A percentile compares a stretch with the other conserved stretches of the same genome.
These are phyloP conservation scores for Standfussiana lucernea DNA, from an alignment of 2,888 invertebrate genomes.

Conservation along the genomic window DNA sequence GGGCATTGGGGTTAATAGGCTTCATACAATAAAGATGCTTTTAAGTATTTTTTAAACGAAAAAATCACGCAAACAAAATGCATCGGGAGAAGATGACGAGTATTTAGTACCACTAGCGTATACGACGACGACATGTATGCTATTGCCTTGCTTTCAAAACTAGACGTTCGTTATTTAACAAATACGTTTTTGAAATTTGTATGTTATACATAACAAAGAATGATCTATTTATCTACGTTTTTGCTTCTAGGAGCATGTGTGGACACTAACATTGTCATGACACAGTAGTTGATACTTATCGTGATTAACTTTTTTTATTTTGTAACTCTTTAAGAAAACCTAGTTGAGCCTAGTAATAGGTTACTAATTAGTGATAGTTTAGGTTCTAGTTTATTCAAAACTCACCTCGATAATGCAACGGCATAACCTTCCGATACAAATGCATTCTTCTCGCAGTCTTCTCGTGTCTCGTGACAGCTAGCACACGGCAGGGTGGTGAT, in stretches of 20 bases:
- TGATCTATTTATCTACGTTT: too few species aligned
- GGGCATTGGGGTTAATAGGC: constrained; percentile 11
- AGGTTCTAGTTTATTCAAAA: constrained; percentile 9
- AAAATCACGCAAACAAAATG: too few species aligned
- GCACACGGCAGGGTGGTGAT: constrained; percentile 55
- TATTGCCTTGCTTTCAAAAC: background rate
- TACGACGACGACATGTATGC: too few species aligned
- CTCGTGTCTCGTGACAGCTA: constrained; percentile 69
- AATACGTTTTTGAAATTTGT: too few species aligned
- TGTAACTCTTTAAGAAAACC: background rate
- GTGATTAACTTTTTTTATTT: background rate
- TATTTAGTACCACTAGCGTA: background rate
- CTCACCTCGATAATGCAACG: constrained; percentile 71
- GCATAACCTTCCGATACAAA: constrained; percentile 71
- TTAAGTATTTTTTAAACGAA: background rate
- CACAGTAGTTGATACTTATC: background rate
- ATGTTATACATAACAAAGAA: too few species aligned
- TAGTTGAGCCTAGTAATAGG: background rate
- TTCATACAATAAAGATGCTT: background rate
- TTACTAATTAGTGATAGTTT: too few species aligned
- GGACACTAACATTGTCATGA: background rate
- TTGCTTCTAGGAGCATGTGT: background rate
- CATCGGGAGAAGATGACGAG: background rate
- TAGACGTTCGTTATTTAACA: background rate
- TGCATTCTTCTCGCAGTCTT: constrained; percentile 68